These are phyloP conservation scores for Ariolimax columbianus DNA, from an alignment of 2,888 invertebrate species.

Conservation along the genomic window DNA sequence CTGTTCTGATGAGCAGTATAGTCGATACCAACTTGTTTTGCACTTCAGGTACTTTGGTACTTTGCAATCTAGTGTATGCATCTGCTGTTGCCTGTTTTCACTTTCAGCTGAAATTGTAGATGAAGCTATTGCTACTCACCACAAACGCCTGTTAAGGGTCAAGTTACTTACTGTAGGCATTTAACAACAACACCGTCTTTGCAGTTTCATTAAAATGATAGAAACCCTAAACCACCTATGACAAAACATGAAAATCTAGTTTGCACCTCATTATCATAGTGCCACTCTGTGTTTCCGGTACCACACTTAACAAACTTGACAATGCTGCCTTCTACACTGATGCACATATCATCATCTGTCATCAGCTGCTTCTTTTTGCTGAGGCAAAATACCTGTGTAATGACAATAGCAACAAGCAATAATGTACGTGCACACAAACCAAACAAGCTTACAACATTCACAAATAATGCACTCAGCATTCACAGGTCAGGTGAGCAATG, in stretches of 20 bases:
- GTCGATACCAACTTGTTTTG: no score
- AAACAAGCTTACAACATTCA: neutral
- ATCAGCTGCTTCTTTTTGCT: conserved; percentile 96
- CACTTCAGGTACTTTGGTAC: no score
- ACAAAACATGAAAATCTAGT: neutral
- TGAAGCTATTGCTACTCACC: no score
- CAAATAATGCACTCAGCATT: neutral
- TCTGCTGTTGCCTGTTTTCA: no score
- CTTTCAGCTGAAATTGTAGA: no score
- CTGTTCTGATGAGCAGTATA: no score
- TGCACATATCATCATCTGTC: conserved; percentile 93
- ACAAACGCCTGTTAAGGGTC: no score
- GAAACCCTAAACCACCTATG: no score
- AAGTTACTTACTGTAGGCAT: no score
- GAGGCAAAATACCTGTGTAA: conserved; percentile 90
- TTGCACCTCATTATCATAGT: conserved; percentile 68
- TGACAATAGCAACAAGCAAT: conserved; percentile 21
- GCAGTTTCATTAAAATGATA: no score
- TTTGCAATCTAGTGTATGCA: no score
- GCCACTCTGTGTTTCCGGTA: conserved; percentile 80
- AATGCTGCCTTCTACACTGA: conserved; percentile 82
- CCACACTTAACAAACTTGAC: conserved; percentile 91
- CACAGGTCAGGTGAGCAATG: neutral
- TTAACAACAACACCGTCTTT: no score
- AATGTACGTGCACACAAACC: neutral